These are phyloP conservation scores for Gobio occitaniae DNA, from an alignment of 2,797 vertebrate species.

Conservation along the genomic window DNA sequence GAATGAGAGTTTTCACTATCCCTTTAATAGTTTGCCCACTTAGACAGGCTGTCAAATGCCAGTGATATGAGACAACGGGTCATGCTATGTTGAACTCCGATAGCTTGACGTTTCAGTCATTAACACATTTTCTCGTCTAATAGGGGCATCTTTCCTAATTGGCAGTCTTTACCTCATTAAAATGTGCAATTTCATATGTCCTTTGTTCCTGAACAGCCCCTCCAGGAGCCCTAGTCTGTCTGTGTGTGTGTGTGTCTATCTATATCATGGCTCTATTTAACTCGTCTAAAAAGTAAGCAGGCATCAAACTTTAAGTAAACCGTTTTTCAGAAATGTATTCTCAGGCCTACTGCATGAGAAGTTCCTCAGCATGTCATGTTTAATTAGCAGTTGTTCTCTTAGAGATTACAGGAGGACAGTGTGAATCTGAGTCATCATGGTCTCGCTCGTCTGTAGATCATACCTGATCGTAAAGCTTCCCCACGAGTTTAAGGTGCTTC, in stretches of 20 bases:
- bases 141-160: neutral
- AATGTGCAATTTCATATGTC: neutral
- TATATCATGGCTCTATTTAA: neutral
- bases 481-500: conserved; percentile 97
- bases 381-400: neutral
- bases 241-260: neutral
- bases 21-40: neutral
- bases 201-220: neutral
- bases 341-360: neutral
- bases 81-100: neutral
- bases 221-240: neutral
- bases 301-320: neutral
- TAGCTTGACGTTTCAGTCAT: neutral
- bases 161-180: conserved; percentile 22
- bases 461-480: conserved; percentile 98
- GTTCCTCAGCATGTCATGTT: neutral
- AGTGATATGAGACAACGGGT: neutral
- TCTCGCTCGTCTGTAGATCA: neutral
- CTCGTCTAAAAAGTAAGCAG: neutral
- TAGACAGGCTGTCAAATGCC: neutral
- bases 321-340: neutral
- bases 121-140: conserved; percentile 7
- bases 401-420: neutral
- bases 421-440: neutral
- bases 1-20: neutral